A percentile compares a stretch with the other conserved stretches of the same genome.
Conservation (phyloP, 2,797 vertebrate genomes). For the Gephyroberyx darwinii region DNA sequence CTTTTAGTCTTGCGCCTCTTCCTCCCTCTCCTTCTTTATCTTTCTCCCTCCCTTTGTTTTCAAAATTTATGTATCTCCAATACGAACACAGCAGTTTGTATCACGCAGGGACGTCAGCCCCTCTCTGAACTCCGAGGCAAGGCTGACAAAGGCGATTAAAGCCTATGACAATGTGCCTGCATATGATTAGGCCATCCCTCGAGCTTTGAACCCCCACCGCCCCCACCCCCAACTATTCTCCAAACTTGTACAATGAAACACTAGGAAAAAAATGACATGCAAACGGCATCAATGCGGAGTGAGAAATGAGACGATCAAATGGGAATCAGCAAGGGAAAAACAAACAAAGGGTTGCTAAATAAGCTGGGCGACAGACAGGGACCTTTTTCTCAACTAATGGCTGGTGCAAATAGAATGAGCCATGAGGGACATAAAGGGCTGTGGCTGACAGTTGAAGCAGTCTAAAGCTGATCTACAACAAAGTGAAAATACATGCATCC, state of each 20-base stretch:
- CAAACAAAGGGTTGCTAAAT: conserved; percentile 73
- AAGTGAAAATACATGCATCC: conserved; percentile 73
- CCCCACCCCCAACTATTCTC: conserved; percentile 29
- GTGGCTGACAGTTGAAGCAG: conserved; percentile 74
- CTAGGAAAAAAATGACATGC: conserved; percentile 37
- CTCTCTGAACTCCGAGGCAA: conserved; percentile 69
- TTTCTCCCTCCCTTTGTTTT: conserved; percentile 61
- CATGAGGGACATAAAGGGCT: conserved; percentile 72
- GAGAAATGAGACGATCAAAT: conserved; percentile 59
- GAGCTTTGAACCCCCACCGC: conserved; percentile 56
- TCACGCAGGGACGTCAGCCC: conserved; percentile 55
- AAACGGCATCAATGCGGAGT: conserved; percentile 48
- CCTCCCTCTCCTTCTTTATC: not conserved
- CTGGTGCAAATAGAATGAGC: conserved; percentile 71
- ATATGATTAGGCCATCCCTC: conserved; percentile 69
- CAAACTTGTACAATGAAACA: conserved; percentile 44
- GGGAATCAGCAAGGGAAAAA: conserved; percentile 65
- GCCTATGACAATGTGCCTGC: conserved; percentile 61
- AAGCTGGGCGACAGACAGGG: conserved; percentile 60
- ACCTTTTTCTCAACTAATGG: conserved; percentile 70
- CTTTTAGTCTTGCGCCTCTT: conserved; percentile 41
- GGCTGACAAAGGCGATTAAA: conserved; percentile 74
- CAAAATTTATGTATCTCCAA: conserved; percentile 60
- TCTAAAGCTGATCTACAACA: conserved; percentile 73
- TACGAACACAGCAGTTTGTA: conserved; percentile 54